Evolutionary conservation across 2,888 invertebrate genomes (phyloP).

Genomic region (Drosophila anomelani): DNA sequence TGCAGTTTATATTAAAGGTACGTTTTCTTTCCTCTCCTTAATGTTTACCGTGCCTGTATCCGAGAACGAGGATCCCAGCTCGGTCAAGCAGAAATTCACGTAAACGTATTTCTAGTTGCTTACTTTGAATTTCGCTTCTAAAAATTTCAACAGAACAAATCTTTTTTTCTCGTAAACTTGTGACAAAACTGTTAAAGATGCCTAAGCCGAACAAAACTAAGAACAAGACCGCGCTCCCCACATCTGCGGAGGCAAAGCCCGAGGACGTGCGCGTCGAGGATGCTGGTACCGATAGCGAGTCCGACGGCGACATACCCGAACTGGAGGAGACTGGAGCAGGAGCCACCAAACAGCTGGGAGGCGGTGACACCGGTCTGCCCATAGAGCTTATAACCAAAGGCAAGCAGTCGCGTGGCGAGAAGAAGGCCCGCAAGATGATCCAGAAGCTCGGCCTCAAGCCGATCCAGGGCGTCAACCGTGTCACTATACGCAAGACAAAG

Average conservation of each 20-base stretch:
- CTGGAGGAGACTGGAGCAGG: conserved; percentile 92
- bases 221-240: conserved; percentile 89
- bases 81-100: not conserved
- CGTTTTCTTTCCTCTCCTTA: not conserved
- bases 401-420: conserved; percentile 99
- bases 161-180: not conserved
- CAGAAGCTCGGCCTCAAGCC: conserved; percentile 98
- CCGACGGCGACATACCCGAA: conserved; percentile 95
- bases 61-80: not conserved
- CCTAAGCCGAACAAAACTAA: conserved; percentile 95
- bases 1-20: not conserved
- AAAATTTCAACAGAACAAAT: not conserved
- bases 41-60: not conserved
- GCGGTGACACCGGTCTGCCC: conserved; percentile 88
- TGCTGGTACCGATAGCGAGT: conserved; percentile 93
- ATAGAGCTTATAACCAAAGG: conserved; percentile 95
- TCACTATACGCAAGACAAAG: conserved; percentile 99
- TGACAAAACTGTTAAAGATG: conserved; percentile 85
- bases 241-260: conserved; percentile 85
- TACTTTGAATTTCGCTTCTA: not conserved
- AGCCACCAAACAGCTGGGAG: conserved; percentile 86
- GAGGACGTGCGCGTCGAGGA: conserved; percentile 88
- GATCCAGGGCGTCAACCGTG: conserved; percentile 96
- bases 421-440: conserved; percentile 99
- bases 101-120: not conserved